Evolutionary conservation across 2,797 vertebrate species (phyloP), one percentile per base, ranked within the genome.

Genomic region (Bovichtus variegatus): DNA sequence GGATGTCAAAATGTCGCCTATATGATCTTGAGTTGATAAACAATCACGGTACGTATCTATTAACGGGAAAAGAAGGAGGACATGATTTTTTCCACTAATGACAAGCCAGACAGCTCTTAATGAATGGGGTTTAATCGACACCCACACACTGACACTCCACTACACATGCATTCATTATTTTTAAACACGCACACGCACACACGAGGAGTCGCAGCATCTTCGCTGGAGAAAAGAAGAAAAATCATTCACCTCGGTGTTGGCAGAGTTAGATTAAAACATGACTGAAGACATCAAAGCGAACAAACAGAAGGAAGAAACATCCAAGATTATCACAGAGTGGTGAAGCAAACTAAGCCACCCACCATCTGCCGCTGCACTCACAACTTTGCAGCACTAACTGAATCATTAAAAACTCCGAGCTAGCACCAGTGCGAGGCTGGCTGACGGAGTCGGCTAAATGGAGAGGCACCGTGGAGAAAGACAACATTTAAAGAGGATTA

Each of bases 401-500:
- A 89, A 83, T 80, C 78, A 89, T 90, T 91, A 81, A 88, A 89
- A 82, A 76, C 74, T 58, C 36, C 8, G 61, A 82, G 77, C 83
- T 71, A 71, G 74, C 78, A 71, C 47, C 43, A 23, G 31, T 23
- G 71, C 60, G 60, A 63, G 71, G 75, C 80, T 61, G 77, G 55
- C 81, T 85, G 79, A 71, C 71, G 74, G 80, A 71, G 69, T 58
- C 8, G 19, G 62, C 80, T 82, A 74, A 85, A 89, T 71, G 75
- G 67, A 87, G 69, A 84, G 34, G 75, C 85, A 62, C 76, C 25
- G 51, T 66, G 84, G 77, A 89, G 80, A 87, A 85, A 82, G 74
- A 85, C 82, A 71, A 80, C 83, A 79, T 83, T 87, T 82, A 82
- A 86, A 91, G 80, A 76, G 85, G 86, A 94, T 93, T 93, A 90